Evolutionary conservation across 2,888 invertebrate genomes (phyloP), one percentile per base, ranked within the genome.

Genomic region (Pollenia angustigena): DNA sequence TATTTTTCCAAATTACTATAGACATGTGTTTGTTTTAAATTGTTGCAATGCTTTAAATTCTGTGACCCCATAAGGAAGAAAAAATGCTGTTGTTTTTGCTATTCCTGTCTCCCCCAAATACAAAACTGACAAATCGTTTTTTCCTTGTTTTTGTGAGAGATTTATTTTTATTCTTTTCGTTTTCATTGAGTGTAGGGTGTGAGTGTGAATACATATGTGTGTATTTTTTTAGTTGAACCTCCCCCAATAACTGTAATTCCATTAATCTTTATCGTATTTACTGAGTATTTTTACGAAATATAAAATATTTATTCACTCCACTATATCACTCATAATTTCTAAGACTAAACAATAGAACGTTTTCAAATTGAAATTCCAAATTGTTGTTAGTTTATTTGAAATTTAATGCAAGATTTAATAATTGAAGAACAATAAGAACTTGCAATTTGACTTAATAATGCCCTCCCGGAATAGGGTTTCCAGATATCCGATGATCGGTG

Each of bases 31-130:
- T 74, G 10, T 60, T 62, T 42, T 54, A 75, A 79, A 80, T 80
- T 54, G 52, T 80, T 79, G 74, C 62, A 54, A 85, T 69, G 68
- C 79, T 69, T 85, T 54, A n/a, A 66, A 79, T 84, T 74, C 72
- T 68, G 62, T 80, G 84, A 85, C 84, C 74, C 68, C 79, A 80
- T 52, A 60, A 54, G 40, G 46, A 76, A 71, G 23, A 46, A 82
- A 42, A 12, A 54, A 32, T 32, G 12, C 14, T 66, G 16, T 68
- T 52, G 10, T 23, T 50, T 52, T 16, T 68, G 14, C 64, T 40
- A 40, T 11, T 62, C 14, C 32, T 46, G 52, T 76, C 23, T 69
- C 52, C 66, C 10, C 44, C 32, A 18, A 62, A 52, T 11, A 11
- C 42, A 71, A 71, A 56, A 60, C 66, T 75, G 74, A 81, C 74